Evolutionary conservation across 2,888 invertebrate genomes (phyloP), one percentile per base, ranked within the genome.

Genomic region (Pseudoips prasinana): DNA sequence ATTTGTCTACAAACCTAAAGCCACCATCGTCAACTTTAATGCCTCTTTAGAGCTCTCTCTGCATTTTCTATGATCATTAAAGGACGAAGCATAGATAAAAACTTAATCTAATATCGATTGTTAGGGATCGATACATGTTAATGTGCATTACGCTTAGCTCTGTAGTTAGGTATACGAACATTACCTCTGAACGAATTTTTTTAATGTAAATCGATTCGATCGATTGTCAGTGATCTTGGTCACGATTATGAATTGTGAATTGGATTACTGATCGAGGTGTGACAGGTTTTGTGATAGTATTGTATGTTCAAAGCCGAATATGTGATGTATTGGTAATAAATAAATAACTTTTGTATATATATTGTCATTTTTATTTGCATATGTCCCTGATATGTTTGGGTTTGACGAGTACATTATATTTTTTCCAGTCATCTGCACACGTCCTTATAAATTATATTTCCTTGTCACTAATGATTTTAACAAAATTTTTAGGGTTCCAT

Each of bases 181-280:
- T 57, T 65, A 62, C 58, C 58, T 65, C 59, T 46, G 48, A 56
- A 56, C 45, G 59, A 51, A n/a, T 53, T 48, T 35, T 31, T 39
- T 33, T 46, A 33, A 47, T 41, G 40, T 46, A 39, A 50, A 51
- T 53, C 36, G 40, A 53, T 45, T 43, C 36, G 33, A 45, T 54
- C 38, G 43, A 48, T 50, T 37, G 37, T 45, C 77, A 86, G 73
- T 70, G 48, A 86, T 85, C 65, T 52, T 53, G 66, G 40, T 80
- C 86, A 87, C 85, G 86, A 86, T 64, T 35, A 25, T 36, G 32
- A 46, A 70, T 85, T 86, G 86, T 87, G 86, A 82, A 62, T 75
- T 64, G 43, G 77, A 84, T 86, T 49, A 63, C 77, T 85, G 79
- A 53, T 38, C 25, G 46, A 40, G 46, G 55, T 49, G 37, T 42